Base-by-base conservation (phyloP, 1,140 invertebrate genomes). In the Pseudomyrmex sp. region DNA sequence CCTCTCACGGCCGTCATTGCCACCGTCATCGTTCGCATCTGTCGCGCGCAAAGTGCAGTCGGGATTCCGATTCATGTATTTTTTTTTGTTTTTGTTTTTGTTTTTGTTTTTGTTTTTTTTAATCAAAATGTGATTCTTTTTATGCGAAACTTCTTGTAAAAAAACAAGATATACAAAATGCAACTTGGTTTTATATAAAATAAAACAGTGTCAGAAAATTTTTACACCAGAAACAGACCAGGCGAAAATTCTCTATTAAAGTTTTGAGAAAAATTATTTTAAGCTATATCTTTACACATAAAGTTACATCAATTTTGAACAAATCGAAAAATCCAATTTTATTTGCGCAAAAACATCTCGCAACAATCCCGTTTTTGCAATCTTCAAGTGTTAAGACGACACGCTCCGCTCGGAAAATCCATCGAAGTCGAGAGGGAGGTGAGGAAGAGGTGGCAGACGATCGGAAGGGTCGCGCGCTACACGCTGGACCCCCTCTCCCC, bases 1-100 rank as follows among this genome's bases (percentile, higher is more conserved):
- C 79, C 84, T 87, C 74, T 77, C 80, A 82, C 84, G 82, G 77
- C 84, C 76, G 86, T 91, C 89, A 89, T 90, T 85, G 89, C 87
- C 84, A 88, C 77, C 87, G 76, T 88, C 87, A 88, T 88, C 69
- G 77, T 85, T 85, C 63, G 35, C 35, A 80, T 61, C 86, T 84
- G 50, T 66, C 68, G 58, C 72, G 74, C 63, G 84, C 84, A 88
- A 85, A 79, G 77, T 73, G 79, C 72, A 65, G 35, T 61, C 68
- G 52, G 62, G 73, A 85, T 63, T 56, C 68, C 69, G 54, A 84
- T 59, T 59, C 70, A 10, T n/a, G 62, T 70, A 69, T 69, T 79
- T 70, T 15, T 35, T 35, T 35, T 5, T 35, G 5, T 35, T 35
- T 63, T n/a, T n/a, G n/a, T n/a, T n/a, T n/a, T n/a, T n/a, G n/a